Percentiles rank a stretch among this genome's conserved stretches.
Evolutionary conservation across 1,140 invertebrate genomes (phyloP).

Genomic region (Odontomachus brunneus): DNA sequence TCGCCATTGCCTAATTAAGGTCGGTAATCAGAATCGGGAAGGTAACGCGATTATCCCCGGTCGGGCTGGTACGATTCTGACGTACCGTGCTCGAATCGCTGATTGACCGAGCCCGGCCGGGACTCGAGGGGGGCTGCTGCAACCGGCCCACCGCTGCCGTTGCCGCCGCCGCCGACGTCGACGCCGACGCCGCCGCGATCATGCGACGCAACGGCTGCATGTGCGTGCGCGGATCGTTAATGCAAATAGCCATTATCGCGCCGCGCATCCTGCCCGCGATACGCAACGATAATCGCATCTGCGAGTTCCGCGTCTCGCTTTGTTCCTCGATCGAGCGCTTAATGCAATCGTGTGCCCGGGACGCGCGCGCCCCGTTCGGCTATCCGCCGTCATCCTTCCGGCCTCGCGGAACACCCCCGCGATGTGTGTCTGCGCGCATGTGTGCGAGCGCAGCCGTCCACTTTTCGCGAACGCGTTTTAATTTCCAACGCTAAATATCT

Average conservation of each 20-base stretch:
- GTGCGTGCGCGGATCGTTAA: conserved; percentile 73
- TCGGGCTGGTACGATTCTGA: conserved; percentile 77
- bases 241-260: conserved; percentile 76
- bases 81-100: conserved; percentile 75
- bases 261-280: conserved; percentile 55
- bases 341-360: neutral
- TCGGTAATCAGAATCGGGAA: conserved; percentile 81
- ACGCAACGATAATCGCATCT: conserved; percentile 64
- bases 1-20: conserved; percentile 82
- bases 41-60: conserved; percentile 80
- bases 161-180: too few species aligned
- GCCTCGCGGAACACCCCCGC: too few species aligned
- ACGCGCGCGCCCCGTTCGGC: neutral
- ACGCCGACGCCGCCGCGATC: conserved; percentile 71
- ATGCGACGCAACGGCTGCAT: conserved; percentile 47
- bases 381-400: conserved; percentile 3
- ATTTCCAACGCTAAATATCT: neutral
- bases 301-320: conserved; percentile 43
- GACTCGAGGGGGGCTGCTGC: conserved; percentile 38
- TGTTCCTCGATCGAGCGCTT: conserved; percentile 36
- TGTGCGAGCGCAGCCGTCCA: too few species aligned
- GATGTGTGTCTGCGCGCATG: too few species aligned
- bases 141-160: too few species aligned
- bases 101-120: conserved; percentile 75
- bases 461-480: neutral